Percentiles rank a stretch among this genome's conserved stretches.
Conservation (phyloP, 1,140 invertebrate species). For the Drosophila fuyamai region DNA sequence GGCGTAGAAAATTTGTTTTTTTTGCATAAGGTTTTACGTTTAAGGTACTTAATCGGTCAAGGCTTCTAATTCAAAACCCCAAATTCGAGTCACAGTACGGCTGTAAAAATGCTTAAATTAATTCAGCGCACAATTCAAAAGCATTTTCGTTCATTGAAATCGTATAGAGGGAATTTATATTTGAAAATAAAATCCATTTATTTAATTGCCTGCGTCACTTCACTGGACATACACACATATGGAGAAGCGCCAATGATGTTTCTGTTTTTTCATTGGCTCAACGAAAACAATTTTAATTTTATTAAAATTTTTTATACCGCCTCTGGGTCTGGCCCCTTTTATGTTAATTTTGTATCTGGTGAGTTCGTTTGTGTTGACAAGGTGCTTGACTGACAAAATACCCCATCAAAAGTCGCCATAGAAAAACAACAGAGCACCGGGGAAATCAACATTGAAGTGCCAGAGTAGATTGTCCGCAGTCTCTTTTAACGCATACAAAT, state of each 20-base stretch:
- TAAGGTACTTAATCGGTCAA: not conserved
- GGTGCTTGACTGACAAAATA: conserved; percentile 65
- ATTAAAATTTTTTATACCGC: conserved; percentile 38
- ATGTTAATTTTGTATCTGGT: conserved; percentile 17
- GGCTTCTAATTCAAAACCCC: not conserved
- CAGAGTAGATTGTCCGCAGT: conserved; percentile 34
- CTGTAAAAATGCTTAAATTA: not conserved
- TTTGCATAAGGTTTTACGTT: too few relatives aligned
- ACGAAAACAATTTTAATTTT: conserved; percentile 42
- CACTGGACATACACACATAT: conserved; percentile 17
- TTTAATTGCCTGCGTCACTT: conserved; percentile 38
- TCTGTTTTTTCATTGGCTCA: conserved; percentile 11
- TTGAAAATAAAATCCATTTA: conserved; percentile 21
- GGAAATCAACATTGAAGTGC: conserved; percentile 51
- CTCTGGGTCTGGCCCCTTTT: conserved; percentile 5
- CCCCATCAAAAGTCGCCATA: conserved; percentile 28
- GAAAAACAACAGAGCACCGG: conserved; percentile 13
- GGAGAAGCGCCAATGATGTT: conserved; percentile 1
- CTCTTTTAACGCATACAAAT: conserved; percentile 51
- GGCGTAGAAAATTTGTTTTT: too few relatives aligned
- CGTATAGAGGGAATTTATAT: conserved; percentile 2
- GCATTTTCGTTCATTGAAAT: conserved; percentile 16
- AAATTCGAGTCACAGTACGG: not conserved
- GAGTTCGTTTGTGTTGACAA: conserved; percentile 59
- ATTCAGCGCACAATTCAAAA: not conserved